Percentiles rank a stretch among this genome's conserved stretches.
phyloP scores from a whole-genome alignment of 2,113 vertebrate species.

The Peromyscus maniculatus region DNA sequence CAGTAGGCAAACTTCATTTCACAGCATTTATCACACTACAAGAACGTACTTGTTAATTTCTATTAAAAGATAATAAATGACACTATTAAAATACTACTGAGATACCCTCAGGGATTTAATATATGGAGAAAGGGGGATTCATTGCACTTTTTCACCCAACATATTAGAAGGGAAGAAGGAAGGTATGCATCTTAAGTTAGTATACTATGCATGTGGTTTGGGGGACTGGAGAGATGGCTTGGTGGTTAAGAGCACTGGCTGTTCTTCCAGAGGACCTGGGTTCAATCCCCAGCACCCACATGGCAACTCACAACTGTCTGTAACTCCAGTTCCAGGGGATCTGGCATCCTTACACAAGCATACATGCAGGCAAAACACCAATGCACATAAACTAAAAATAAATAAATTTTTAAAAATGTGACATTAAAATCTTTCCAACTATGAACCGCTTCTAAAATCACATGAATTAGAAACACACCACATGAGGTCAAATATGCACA shows the following conservation, averaged over 20 bases:
- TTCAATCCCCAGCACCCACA: too few relatives aligned
- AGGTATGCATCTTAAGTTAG: not conserved
- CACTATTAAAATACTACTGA: conserved; percentile 5
- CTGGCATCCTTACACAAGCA: too few relatives aligned
- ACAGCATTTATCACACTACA: not conserved
- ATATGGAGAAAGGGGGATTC: not conserved
- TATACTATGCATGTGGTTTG: conserved; percentile 9
- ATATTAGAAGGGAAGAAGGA: not conserved
- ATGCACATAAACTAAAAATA: too few relatives aligned
- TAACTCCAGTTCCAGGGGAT: too few relatives aligned
- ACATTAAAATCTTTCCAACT: conserved; percentile 38
- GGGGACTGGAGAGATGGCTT: not conserved
- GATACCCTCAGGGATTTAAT: not conserved
- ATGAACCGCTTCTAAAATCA: conserved; percentile 4
- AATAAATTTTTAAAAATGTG: not conserved
- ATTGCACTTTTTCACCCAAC: conserved; percentile 18
- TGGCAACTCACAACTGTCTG: too few relatives aligned
- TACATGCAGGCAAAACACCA: too few relatives aligned
- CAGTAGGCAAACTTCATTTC: not conserved
- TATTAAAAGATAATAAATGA: not conserved
- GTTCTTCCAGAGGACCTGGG: too few relatives aligned
- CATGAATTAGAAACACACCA: not conserved
- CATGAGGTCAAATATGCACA: not conserved
- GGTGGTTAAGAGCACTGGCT: too few relatives aligned
- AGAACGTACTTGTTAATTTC: conserved; percentile 14